Evolutionary conservation across 2,888 invertebrate genomes (phyloP).

Genomic region (Villa cingulata): DNA sequence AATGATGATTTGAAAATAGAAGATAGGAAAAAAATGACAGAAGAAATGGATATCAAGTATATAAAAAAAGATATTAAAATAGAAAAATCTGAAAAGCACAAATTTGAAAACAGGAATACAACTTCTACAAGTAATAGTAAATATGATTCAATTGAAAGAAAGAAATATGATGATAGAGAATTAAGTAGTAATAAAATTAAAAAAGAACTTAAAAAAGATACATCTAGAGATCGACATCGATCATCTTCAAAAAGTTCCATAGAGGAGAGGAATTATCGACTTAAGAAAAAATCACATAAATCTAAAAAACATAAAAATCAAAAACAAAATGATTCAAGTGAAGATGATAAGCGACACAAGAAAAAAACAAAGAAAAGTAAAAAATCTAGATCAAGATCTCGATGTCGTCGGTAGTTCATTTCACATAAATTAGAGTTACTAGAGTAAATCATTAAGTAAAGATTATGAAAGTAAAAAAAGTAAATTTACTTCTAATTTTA

Average conservation of each 20-base stretch:
- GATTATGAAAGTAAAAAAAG: no score
- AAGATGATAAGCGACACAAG: conserved; percentile 22
- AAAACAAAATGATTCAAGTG: conserved; percentile 16
- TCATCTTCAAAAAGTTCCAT: conserved; percentile 8
- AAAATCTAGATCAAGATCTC: conserved; percentile 28
- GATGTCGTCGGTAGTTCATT: conserved; percentile 12
- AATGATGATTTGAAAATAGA: conserved; percentile 15
- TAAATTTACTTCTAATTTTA: not conserved
- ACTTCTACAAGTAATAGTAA: not conserved
- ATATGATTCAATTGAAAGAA: no score
- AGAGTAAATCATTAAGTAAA: no score
- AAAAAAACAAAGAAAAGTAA: conserved; percentile 34
- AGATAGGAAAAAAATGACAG: not conserved
- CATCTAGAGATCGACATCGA: not conserved
- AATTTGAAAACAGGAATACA: not conserved
- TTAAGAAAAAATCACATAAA: conserved; percentile 18
- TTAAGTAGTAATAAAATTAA: no score
- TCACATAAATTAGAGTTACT: not conserved
- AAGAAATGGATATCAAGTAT: conserved; percentile 2
- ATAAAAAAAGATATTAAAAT: not conserved
- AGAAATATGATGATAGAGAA: no score
- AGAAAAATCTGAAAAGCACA: not conserved
- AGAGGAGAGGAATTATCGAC: conserved; percentile 16
- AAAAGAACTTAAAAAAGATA: no score
- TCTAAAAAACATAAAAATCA: conserved; percentile 21